These are phyloP conservation scores for Physeter macrocephalus DNA, from an alignment of 2,113 vertebrate genomes.

Conservation along the genomic window DNA sequence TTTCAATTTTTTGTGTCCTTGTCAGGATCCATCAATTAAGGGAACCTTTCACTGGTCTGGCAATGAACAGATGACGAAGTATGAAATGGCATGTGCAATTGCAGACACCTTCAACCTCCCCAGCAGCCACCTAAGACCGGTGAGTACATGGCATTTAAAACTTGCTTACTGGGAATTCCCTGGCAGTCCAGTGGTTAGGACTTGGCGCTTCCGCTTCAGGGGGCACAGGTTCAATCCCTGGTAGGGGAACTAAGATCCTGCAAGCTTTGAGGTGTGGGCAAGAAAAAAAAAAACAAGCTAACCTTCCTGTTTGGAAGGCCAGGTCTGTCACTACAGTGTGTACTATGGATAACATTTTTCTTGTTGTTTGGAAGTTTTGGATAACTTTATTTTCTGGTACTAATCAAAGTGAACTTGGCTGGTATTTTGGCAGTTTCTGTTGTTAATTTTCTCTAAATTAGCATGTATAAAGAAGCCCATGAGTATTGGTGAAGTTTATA, in stretches of 20 bases:
- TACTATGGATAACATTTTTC: neutral
- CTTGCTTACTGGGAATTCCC: neutral
- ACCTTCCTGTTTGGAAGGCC: neutral
- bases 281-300: neutral
- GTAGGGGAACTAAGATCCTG: neutral
- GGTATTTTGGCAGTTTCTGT: neutral
- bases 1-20: neutral
- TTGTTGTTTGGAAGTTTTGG: neutral
- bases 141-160: slow-evolving; percentile 74
- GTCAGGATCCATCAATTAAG: slow-evolving; percentile 89
- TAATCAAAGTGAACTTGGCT: neutral
- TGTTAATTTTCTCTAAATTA: neutral
- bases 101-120: slow-evolving; percentile 95
- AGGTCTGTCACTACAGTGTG: neutral
- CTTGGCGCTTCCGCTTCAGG: neutral
- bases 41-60: slow-evolving; percentile 96
- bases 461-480: neutral
- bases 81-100: slow-evolving; percentile 94
- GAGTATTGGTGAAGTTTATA: neutral
- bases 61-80: slow-evolving; percentile 97
- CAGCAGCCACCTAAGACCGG: slow-evolving; percentile 91
- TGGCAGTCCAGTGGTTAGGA: neutral
- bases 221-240: neutral
- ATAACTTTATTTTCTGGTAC: neutral
- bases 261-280: neutral